phyloP scores from a whole-genome alignment of 1,140 invertebrate genomes.

The Limonius californicus region DNA sequence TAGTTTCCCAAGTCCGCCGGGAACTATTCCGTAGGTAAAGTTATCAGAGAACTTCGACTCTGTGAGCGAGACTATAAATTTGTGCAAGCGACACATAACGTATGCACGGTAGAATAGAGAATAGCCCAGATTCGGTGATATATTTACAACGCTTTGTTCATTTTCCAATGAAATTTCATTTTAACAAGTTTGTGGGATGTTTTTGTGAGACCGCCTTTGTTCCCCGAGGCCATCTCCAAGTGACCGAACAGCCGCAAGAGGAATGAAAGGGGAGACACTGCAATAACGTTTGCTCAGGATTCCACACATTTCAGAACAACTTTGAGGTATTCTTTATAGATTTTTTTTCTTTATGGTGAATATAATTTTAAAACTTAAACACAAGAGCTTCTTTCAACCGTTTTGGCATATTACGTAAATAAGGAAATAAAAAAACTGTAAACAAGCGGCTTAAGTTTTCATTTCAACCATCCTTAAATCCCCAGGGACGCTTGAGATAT shows the following conservation, averaged over 20 bases:
- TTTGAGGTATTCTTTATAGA: too few relatives aligned
- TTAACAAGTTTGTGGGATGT: slow-evolving; percentile 24
- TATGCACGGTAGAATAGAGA: slow-evolving; percentile 30
- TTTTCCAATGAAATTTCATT: slow-evolving; percentile 34
- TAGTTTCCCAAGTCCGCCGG: slow-evolving; percentile 15
- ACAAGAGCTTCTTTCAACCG: too few relatives aligned
- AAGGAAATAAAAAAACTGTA: too few relatives aligned
- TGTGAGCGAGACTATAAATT: slow-evolving; percentile 28
- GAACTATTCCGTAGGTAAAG: slow-evolving; percentile 27
- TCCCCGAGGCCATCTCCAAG: neutral
- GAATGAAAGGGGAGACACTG: neutral
- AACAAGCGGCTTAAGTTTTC: too few relatives aligned
- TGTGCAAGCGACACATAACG: slow-evolving; percentile 28
- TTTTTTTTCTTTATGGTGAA: too few relatives aligned
- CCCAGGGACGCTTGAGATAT: too few relatives aligned
- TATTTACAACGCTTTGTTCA: slow-evolving; percentile 33
- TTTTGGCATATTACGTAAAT: too few relatives aligned
- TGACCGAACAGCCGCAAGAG: neutral
- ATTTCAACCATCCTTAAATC: too few relatives aligned
- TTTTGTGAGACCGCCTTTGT: slow-evolving; percentile 4
- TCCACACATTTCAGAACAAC: too few relatives aligned
- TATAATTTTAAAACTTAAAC: too few relatives aligned
- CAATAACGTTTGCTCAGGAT: neutral
- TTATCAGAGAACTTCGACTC: slow-evolving; percentile 26
- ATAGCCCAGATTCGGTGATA: slow-evolving; percentile 23